These are phyloP conservation scores for Dendrocincla tyrannina DNA, from an alignment of 2,797 vertebrate species.

Conservation along the genomic window DNA sequence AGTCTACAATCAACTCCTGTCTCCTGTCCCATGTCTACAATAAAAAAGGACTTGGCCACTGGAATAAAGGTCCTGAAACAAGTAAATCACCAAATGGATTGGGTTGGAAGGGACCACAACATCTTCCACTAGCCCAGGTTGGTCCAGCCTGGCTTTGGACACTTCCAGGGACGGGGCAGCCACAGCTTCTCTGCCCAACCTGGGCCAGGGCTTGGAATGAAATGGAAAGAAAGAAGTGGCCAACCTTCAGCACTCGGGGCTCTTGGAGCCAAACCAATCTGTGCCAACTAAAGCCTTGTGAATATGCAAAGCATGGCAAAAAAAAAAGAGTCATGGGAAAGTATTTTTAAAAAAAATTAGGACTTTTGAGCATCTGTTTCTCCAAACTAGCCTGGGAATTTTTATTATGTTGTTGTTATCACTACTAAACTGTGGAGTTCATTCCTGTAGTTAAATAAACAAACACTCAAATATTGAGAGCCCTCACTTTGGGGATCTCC, in stretches of 20 bases:
- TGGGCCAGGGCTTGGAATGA: neutral
- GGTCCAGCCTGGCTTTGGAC: neutral
- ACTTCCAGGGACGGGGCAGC: neutral
- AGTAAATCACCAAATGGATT: neutral
- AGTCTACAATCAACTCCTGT: neutral
- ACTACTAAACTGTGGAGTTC: neutral
- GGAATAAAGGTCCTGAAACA: neutral
- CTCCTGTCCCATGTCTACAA: neutral
- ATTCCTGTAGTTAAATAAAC: neutral
- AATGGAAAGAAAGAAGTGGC: neutral
- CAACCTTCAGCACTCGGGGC: neutral
- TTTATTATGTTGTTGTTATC: neutral
- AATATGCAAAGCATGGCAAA: neutral
- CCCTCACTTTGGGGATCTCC: neutral
- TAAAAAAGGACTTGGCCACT: neutral
- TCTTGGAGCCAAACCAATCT: neutral
- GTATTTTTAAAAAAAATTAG: neutral
- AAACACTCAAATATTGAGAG: neutral
- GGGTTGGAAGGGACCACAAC: neutral
- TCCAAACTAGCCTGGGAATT: neutral
- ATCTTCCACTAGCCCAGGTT: rapidly evolving
- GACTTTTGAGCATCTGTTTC: neutral
- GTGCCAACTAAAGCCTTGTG: neutral
- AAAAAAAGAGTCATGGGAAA: neutral
- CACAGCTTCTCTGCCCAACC: neutral